Conservation (phyloP, 2,797 vertebrate genomes). For the Emydoidea blandingii region DNA sequence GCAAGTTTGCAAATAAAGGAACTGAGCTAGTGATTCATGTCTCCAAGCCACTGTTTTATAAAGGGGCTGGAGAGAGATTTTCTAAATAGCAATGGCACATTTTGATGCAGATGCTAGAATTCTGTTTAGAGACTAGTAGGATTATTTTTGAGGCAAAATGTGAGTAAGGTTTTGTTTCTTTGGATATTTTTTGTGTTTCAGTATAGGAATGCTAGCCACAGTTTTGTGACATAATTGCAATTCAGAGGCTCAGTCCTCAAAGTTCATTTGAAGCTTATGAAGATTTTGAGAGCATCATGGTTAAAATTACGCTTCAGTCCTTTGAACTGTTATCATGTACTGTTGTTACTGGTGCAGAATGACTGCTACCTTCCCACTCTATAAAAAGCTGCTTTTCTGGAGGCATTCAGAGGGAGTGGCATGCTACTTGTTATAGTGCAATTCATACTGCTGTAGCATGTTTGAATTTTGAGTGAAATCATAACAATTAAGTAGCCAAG, state of each 20-base stretch:
- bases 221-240: background rate
- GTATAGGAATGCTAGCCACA: background rate
- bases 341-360: background rate
- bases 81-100: rapidly evolving
- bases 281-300: background rate
- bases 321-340: background rate
- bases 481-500: background rate
- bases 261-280: background rate
- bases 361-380: background rate
- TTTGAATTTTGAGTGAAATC: background rate
- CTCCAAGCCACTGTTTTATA: background rate
- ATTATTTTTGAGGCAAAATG: background rate
- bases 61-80: background rate
- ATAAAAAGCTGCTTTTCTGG: background rate
- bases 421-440: background rate
- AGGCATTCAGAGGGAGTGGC: background rate
- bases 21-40: background rate
- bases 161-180: background rate
- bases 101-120: background rate
- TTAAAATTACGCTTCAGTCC: background rate
- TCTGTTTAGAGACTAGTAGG: background rate
- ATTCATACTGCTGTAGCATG: background rate
- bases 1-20: conserved; percentile 2
- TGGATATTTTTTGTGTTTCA: background rate
- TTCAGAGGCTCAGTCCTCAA: background rate